These are phyloP conservation scores for Drosophila tani DNA, from an alignment of 1,140 invertebrate species.

Conservation along the genomic window DNA sequence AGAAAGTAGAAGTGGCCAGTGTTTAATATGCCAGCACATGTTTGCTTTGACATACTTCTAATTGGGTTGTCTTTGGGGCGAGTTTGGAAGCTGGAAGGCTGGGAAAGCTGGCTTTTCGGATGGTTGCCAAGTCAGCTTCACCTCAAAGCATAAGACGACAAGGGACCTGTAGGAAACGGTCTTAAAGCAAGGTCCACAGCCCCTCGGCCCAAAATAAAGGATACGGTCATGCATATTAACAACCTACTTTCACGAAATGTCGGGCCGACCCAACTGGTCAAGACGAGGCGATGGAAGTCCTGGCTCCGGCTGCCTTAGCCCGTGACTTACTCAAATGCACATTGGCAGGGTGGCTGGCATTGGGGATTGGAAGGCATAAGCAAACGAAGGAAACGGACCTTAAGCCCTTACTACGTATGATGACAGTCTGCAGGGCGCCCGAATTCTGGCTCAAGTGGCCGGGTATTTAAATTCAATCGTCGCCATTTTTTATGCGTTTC, in stretches of 20 bases:
- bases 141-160: constrained; percentile 4
- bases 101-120: neutral
- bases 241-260: constrained; percentile 76
- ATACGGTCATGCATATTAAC: constrained; percentile 83
- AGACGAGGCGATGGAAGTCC: constrained; percentile 50
- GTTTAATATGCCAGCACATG: constrained; percentile 66
- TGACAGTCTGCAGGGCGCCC: constrained; percentile 38
- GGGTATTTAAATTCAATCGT: constrained; percentile 81
- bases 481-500: constrained; percentile 77
- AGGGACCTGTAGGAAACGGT: neutral
- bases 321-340: constrained; percentile 72
- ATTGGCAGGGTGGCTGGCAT: constrained; percentile 48
- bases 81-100: neutral
- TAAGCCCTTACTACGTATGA: constrained; percentile 16
- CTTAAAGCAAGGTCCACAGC: neutral
- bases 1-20: constrained; percentile 70
- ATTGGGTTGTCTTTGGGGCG: constrained; percentile 42
- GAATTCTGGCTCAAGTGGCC: constrained; percentile 57
- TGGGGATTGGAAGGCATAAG: constrained; percentile 5
- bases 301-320: constrained; percentile 20
- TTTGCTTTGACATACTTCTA: constrained; percentile 80
- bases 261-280: constrained; percentile 62
- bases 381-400: constrained; percentile 51
- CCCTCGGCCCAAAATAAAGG: constrained; percentile 44
- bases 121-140: constrained; percentile 7